A percentile compares a stretch with the other conserved stretches of the same genome.
These are phyloP conservation scores for Petrophora chlorosata DNA, from an alignment of 2,888 invertebrate species.

Conservation along the genomic window DNA sequence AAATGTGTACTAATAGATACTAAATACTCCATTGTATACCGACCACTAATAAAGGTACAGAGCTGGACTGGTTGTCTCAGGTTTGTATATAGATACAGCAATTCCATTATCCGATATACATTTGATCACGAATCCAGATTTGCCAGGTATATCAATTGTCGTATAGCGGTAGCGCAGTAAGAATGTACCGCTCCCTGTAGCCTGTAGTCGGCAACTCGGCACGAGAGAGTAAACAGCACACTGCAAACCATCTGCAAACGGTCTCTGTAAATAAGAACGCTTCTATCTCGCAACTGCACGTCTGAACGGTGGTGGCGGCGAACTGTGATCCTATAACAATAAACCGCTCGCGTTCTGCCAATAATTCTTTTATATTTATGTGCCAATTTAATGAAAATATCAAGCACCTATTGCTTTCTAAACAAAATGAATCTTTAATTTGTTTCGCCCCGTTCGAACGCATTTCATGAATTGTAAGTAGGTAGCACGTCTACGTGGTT, in stretches of 20 bases:
- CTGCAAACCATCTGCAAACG: conserved; percentile 65
- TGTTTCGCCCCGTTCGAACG: too few species aligned
- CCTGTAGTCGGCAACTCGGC: conserved; percentile 42
- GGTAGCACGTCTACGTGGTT: conserved; percentile 18
- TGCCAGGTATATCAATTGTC: conserved; percentile 13
- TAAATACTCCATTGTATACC: background rate
- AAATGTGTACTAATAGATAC: background rate
- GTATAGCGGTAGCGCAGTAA: conserved; percentile 41
- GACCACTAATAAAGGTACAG: background rate
- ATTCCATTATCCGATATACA: conserved; percentile 22
- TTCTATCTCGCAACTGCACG: conserved; percentile 46
- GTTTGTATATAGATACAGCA: conserved; percentile 3
- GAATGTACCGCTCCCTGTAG: conserved; percentile 46
- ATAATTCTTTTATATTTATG: too few species aligned
- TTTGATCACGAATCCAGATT: conserved; percentile 38
- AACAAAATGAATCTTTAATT: too few species aligned
- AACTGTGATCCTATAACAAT: conserved; percentile 27
- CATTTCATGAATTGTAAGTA: background rate
- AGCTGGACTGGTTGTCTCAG: background rate
- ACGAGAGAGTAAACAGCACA: conserved; percentile 64
- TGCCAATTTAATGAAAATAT: conserved; percentile 10
- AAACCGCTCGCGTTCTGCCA: too few species aligned
- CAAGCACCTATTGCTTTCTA: conserved; percentile 5
- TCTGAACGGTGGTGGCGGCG: conserved; percentile 29
- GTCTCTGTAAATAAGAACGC: conserved; percentile 65